Conservation (phyloP, 2,113 vertebrate genomes). For the Siphamia tubifer region DNA sequence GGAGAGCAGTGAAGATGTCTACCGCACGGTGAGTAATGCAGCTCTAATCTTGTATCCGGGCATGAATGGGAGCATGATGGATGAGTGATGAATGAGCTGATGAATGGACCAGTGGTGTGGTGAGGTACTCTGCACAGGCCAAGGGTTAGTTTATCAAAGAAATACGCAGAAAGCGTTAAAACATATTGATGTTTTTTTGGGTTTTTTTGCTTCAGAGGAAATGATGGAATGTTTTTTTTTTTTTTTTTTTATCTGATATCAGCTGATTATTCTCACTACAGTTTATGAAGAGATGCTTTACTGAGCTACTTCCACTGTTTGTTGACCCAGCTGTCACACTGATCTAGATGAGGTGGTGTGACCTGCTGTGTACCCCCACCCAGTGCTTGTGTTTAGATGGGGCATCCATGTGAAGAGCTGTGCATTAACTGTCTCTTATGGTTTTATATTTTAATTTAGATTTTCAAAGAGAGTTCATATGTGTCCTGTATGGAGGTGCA, state of each 20-base stretch:
- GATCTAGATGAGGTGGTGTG: conserved; percentile 15
- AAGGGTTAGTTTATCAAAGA: background rate
- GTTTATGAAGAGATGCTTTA: background rate
- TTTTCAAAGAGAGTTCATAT: too few species aligned
- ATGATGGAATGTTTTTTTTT: background rate
- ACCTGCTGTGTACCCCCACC: conserved; percentile 21
- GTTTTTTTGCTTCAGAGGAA: background rate
- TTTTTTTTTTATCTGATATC: background rate
- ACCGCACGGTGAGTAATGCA: conserved; percentile 85
- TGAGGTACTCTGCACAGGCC: background rate
- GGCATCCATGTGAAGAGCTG: background rate
- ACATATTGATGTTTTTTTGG: background rate
- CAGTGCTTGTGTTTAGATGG: conserved; percentile 2
- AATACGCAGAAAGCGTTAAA: background rate
- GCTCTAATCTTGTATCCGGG: background rate
- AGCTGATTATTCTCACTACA: background rate
- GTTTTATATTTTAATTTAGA: background rate
- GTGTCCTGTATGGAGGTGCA: too few species aligned
- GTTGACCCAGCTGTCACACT: conserved; percentile 50
- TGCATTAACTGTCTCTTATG: background rate
- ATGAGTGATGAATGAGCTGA: background rate
- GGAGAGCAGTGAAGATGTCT: conserved; percentile 89
- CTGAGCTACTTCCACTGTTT: background rate
- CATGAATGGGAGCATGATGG: background rate
- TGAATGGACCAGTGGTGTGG: background rate